Evolutionary conservation across 2,113 vertebrate genomes (phyloP).

Genomic region (Actinemys pallida): DNA sequence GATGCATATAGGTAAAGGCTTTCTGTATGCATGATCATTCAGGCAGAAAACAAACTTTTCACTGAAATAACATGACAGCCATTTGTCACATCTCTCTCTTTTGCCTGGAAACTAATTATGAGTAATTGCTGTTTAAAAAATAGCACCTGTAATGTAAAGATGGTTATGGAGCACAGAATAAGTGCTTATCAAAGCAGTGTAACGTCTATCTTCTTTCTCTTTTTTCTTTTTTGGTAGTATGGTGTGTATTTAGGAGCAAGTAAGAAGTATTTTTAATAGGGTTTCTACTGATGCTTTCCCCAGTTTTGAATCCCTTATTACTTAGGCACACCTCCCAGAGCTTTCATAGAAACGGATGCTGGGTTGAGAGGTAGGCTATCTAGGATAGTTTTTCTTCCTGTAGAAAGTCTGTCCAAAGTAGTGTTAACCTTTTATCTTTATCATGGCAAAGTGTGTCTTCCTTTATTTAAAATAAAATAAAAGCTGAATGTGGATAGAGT

Average conservation of each 20-base stretch:
- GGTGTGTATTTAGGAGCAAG: not conserved
- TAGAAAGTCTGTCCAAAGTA: not conserved
- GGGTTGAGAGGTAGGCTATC: not conserved
- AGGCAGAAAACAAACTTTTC: not conserved
- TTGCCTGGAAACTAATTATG: not conserved
- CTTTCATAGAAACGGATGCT: not conserved
- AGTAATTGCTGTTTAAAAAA: not conserved
- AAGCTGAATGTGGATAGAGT: not conserved
- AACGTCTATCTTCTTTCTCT: not conserved
- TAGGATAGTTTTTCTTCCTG: not conserved
- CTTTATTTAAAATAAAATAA: not conserved
- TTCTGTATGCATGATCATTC: conserved; percentile 9
- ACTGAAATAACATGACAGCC: not conserved
- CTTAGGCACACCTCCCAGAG: not conserved
- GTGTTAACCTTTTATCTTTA: not conserved
- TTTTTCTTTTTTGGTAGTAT: not conserved
- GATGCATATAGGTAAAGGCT: conserved; percentile 2
- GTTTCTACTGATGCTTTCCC: not conserved
- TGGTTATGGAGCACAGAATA: not conserved
- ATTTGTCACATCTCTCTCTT: not conserved
- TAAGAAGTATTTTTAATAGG: not conserved
- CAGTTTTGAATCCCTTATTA: not conserved
- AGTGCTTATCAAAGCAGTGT: not conserved
- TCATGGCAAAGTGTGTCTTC: not conserved
- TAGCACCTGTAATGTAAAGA: not conserved